A percentile compares a stretch with the other conserved stretches of the same genome.
phyloP scores from a whole-genome alignment of 1,140 invertebrate species.

The Lepidurus packardi region DNA sequence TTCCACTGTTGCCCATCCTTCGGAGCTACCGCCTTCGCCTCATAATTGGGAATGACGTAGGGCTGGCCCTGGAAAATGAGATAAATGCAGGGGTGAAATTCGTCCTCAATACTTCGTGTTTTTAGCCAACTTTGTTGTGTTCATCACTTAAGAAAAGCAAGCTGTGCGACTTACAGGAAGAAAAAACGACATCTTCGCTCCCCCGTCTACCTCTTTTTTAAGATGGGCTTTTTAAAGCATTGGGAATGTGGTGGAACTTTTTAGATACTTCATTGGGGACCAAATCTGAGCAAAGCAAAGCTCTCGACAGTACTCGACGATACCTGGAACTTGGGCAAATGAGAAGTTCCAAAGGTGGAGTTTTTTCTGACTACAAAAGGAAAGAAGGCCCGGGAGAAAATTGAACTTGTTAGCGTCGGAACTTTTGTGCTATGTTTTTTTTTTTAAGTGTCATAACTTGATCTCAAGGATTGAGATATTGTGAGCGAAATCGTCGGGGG shows the following conservation, averaged over 20 bases:
- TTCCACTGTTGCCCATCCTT: constrained; percentile 93
- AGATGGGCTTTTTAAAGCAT: background rate
- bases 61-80: background rate
- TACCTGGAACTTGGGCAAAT: background rate
- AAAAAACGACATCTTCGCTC: background rate
- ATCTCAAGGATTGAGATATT: constrained; percentile 10
- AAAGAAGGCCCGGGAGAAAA: too few species aligned
- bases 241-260: background rate
- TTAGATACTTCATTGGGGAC: constrained; percentile 1
- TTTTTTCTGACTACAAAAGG: background rate
- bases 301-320: background rate
- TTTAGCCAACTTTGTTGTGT: constrained; percentile 14
- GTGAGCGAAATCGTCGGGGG: background rate
- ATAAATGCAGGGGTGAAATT: background rate
- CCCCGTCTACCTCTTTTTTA: background rate
- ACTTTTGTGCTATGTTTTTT: background rate
- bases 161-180: background rate
- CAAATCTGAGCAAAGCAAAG: background rate
- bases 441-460: constrained; percentile 22
- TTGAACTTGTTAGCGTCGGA: background rate
- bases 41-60: constrained; percentile 84
- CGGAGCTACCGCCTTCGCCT: constrained; percentile 92
- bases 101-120: background rate
- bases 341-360: background rate
- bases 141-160: background rate